Conservation (phyloP, 1,140 invertebrate genomes). For the Drosophila nasuta region DNA sequence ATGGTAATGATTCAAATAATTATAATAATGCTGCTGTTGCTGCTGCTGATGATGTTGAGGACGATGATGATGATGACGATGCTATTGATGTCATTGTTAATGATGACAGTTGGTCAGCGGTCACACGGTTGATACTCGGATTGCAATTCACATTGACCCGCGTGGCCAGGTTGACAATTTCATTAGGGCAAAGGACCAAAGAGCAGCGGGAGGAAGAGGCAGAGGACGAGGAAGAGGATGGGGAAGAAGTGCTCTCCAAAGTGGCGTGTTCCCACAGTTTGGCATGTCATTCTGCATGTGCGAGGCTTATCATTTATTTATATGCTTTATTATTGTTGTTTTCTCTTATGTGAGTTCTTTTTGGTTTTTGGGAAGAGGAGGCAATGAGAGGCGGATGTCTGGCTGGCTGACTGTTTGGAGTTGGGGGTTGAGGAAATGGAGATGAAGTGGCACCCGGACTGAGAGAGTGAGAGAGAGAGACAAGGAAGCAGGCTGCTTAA, state of each 20-base stretch:
- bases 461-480: slow-evolving; percentile 17
- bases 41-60: neutral
- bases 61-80: neutral
- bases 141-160: slow-evolving; percentile 20
- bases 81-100: neutral
- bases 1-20: slow-evolving; percentile 2
- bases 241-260: too few species aligned
- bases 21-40: neutral
- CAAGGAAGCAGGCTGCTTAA: slow-evolving; percentile 58
- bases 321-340: slow-evolving; percentile 73
- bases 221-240: too few species aligned
- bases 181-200: slow-evolving; percentile 15
- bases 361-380: slow-evolving; percentile 17
- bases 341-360: slow-evolving; percentile 4
- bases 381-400: slow-evolving; percentile 48
- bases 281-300: slow-evolving; percentile 56
- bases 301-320: slow-evolving; percentile 77
- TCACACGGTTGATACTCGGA: slow-evolving; percentile 8
- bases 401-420: slow-evolving; percentile 26
- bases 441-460: slow-evolving; percentile 6
- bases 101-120: slow-evolving; percentile 11
- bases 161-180: slow-evolving; percentile 52
- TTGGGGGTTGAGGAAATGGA: neutral
- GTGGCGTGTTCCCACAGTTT: neutral
- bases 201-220: too few species aligned